Evolutionary conservation across 1,140 invertebrate genomes (phyloP), one percentile per base, ranked within the genome.

Genomic region (Drosophila nasuta): DNA sequence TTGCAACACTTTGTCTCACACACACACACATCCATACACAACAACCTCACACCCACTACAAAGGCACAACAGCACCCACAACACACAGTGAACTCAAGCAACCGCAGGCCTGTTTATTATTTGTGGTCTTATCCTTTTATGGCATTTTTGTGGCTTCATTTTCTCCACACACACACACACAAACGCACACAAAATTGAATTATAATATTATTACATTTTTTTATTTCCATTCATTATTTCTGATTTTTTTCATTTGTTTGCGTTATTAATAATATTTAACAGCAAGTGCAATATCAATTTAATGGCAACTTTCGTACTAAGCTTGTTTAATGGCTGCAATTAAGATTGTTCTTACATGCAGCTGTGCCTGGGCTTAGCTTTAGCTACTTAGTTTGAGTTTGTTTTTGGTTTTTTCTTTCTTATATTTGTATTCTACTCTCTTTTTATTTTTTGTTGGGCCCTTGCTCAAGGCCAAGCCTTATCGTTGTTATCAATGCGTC

Each of bases 121-220:
- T 71, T 77, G 58, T 57, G 66, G 60, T 57, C 65, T 79, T 67
- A 71, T 71, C 64, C 75, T 62, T 76, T 76, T 72, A 76, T 72
- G 49, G 48, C 60, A 66, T 59, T 72, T 88, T 88, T 88, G 74
- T 88, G 73, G 80, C 85, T 83, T 88, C 38, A 87, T 74, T 63
- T 59, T 77, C 63, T 10, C 43, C 8, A 17, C 49, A 49, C 15
- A 73, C 62, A 67, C 30, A 49, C 54, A 70, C 65, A 60, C 2
- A 20, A 0, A 20, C 20, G 2, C 20, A 25, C 20, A 25, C 20
- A 25, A 67, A 72, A 69, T 65, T 72, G 63, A 77, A 78, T 75
- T 68, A 72, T 17, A 30, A 33, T 33, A 33, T 10, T 33, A 33
- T 54, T 52, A 7, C 25, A 25, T 49, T 25, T 65, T 80, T 79